These are phyloP conservation scores for Drosophila pandora DNA, from an alignment of 1,140 invertebrate genomes.

Conservation along the genomic window DNA sequence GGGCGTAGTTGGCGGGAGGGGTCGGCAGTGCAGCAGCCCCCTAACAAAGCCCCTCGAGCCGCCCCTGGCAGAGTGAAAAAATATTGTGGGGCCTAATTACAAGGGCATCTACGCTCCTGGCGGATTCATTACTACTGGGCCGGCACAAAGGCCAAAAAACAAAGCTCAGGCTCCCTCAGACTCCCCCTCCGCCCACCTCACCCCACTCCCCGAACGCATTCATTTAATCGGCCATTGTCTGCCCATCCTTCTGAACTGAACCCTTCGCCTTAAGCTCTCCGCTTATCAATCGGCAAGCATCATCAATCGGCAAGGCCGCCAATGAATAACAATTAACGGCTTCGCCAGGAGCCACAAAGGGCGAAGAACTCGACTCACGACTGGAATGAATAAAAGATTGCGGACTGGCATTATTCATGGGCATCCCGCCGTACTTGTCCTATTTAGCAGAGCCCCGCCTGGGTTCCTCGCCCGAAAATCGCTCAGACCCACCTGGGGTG, in stretches of 20 bases:
- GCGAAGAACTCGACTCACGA: neutral
- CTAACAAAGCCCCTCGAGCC: too few species aligned
- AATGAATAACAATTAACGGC: slow-evolving; percentile 40
- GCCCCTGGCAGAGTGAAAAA: too few species aligned
- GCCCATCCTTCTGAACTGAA: too few species aligned
- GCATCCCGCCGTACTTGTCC: slow-evolving; percentile 29
- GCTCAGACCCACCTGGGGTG: slow-evolving; percentile 12
- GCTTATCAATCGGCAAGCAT: slow-evolving; percentile 44
- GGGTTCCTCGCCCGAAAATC: slow-evolving; percentile 2
- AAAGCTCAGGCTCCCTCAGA: neutral
- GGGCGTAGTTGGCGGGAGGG: too few species aligned
- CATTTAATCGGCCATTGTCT: slow-evolving; percentile 39
- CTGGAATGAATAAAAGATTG: slow-evolving; percentile 36
- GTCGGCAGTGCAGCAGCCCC: too few species aligned
- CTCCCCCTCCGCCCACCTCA: too few species aligned
- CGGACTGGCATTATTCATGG: slow-evolving; percentile 37
- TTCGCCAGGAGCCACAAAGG: slow-evolving; percentile 12
- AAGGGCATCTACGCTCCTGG: slow-evolving; percentile 1
- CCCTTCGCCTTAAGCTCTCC: neutral
- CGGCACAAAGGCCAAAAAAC: neutral
- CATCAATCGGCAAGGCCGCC: slow-evolving; percentile 6
- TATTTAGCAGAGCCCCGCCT: slow-evolving; percentile 21
- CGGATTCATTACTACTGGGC: slow-evolving; percentile 6
- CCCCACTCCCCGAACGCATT: neutral
- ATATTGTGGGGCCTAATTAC: slow-evolving; percentile 12